Evolutionary conservation across 1,140 invertebrate genomes (phyloP).

Genomic region (Ladona fulva): DNA sequence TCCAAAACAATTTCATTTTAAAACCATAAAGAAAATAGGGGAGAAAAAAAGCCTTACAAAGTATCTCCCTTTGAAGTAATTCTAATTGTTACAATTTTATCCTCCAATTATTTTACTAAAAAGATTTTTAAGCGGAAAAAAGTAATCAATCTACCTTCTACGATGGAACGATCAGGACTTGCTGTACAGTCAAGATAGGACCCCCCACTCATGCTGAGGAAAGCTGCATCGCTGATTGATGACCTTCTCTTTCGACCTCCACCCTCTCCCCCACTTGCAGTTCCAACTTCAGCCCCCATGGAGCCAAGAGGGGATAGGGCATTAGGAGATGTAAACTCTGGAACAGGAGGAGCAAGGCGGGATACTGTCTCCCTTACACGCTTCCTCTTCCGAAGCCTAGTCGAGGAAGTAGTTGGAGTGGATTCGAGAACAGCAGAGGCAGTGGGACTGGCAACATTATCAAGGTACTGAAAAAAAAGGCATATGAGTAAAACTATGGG

Average conservation of each 20-base stretch:
- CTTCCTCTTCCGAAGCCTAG: constrained; percentile 57
- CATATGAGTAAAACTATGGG: too few relatives aligned
- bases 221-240: constrained; percentile 63
- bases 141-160: neutral
- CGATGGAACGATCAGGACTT: constrained; percentile 49
- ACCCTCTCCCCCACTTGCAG: constrained; percentile 22
- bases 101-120: too few relatives aligned
- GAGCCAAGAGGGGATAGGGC: neutral
- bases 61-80: too few relatives aligned
- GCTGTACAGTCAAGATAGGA: constrained; percentile 79
- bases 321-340: neutral
- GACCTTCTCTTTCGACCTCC: constrained; percentile 63
- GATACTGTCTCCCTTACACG: constrained; percentile 49
- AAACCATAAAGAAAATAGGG: too few relatives aligned
- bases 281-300: neutral
- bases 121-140: too few relatives aligned
- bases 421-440: constrained; percentile 32
- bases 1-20: too few relatives aligned
- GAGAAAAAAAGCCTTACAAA: too few relatives aligned
- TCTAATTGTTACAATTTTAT: too few relatives aligned
- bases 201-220: constrained; percentile 65
- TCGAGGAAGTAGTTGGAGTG: constrained; percentile 17
- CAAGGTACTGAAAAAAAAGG: constrained; percentile 43
- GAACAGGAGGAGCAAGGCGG: constrained; percentile 38
- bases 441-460: constrained; percentile 43